phyloP scores from a whole-genome alignment of 2,113 vertebrate species.

The Panurus biarmicus region DNA sequence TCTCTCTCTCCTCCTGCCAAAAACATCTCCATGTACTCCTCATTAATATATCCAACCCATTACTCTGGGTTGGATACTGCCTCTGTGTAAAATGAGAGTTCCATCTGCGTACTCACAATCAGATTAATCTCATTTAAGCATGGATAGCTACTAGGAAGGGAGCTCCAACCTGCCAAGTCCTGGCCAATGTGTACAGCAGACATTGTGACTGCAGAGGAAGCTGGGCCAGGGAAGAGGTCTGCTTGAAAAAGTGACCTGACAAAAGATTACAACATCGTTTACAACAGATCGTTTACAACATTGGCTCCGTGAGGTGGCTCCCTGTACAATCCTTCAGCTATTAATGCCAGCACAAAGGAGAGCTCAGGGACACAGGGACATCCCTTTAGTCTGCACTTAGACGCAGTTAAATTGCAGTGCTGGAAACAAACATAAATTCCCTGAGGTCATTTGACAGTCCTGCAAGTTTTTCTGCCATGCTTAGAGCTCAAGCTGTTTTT shows the following conservation, averaged over 20 bases:
- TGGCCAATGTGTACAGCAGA: not conserved
- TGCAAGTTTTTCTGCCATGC: not conserved
- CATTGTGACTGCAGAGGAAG: not conserved
- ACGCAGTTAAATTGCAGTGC: not conserved
- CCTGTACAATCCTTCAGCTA: not conserved
- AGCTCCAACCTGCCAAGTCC: not conserved
- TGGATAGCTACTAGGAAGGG: not conserved
- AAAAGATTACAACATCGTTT: not conserved
- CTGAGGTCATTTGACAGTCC: not conserved
- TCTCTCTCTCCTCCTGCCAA: not conserved
- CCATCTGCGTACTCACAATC: accelerated
- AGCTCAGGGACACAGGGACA: not conserved
- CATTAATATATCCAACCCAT: too few species aligned
- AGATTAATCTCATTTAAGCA: not conserved
- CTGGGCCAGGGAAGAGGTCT: not conserved
- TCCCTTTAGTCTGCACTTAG: not conserved
- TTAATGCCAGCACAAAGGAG: not conserved
- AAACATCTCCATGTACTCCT: not conserved
- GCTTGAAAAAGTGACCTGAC: not conserved
- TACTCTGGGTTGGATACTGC: not conserved
- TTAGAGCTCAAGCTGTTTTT: not conserved
- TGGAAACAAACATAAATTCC: not conserved
- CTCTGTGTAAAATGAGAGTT: not conserved
- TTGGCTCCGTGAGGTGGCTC: not conserved
- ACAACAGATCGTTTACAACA: not conserved